These are phyloP conservation scores for Epinotia demarniana DNA, from an alignment of 2,888 invertebrate genomes.

Conservation along the genomic window DNA sequence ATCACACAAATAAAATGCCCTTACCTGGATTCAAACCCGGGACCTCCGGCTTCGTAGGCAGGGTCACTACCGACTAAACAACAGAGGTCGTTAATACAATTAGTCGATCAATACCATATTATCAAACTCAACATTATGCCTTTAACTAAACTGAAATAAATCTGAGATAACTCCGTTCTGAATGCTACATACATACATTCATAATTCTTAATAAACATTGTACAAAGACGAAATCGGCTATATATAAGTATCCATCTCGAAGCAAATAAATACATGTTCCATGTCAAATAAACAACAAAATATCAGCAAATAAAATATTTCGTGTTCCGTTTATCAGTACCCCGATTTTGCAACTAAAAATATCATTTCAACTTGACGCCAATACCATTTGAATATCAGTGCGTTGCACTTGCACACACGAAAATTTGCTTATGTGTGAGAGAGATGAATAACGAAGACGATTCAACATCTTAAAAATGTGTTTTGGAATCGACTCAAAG, in stretches of 20 bases:
- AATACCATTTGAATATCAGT: background rate
- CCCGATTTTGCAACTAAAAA: background rate
- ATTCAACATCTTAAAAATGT: background rate
- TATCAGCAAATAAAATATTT: conserved; percentile 12
- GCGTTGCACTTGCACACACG: too few species aligned
- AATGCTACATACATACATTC: background rate
- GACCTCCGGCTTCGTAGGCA: too few species aligned
- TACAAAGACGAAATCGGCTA: background rate
- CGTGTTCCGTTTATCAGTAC: background rate
- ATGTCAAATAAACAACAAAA: conserved; percentile 2
- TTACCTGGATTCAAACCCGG: too few species aligned
- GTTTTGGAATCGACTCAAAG: background rate
- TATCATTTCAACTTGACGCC: background rate
- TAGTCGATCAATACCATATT: too few species aligned
- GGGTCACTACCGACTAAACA: too few species aligned
- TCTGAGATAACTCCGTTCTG: too few species aligned
- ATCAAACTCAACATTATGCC: too few species aligned
- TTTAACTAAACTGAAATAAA: too few species aligned
- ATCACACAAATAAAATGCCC: too few species aligned
- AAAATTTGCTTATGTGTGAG: background rate
- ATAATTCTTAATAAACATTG: background rate
- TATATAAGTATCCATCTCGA: background rate
- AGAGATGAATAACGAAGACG: background rate
- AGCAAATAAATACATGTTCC: conserved; percentile 16
- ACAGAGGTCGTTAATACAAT: too few species aligned